These are phyloP conservation scores for Xenopus borealis DNA, from an alignment of 2,113 vertebrate genomes.

Conservation along the genomic window DNA sequence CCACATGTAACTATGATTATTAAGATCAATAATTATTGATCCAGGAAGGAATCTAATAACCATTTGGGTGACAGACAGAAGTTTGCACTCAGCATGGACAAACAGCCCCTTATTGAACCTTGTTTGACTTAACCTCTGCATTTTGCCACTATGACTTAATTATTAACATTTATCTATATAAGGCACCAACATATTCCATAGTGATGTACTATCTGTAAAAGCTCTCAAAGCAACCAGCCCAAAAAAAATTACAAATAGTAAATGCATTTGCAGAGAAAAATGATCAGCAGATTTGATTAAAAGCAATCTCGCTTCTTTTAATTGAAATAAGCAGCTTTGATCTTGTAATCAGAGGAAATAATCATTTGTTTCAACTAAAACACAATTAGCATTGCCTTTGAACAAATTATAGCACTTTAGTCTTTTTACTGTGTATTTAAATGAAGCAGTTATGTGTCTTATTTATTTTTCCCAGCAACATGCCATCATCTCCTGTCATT, in stretches of 20 bases:
- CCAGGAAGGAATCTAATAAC: no score
- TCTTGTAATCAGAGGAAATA: slow-evolving; percentile 38
- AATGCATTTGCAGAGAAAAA: slow-evolving; percentile 22
- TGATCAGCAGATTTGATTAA: slow-evolving; percentile 42
- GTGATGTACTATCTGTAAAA: no score
- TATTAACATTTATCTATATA: no score
- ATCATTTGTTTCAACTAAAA: slow-evolving; percentile 32
- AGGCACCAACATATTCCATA: no score
- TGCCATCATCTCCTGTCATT: background rate
- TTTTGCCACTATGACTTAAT: no score
- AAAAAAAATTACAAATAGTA: slow-evolving; percentile 28
- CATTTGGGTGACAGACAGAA: no score
- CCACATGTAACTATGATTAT: no score
- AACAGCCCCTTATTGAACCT: no score
- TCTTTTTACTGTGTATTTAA: slow-evolving; percentile 12
- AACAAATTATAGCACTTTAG: slow-evolving; percentile 27
- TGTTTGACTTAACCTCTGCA: no score
- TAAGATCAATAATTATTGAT: no score
- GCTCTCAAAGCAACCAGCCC: no score
- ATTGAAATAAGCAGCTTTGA: slow-evolving; percentile 45
- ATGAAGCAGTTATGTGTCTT: background rate
- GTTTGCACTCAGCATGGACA: no score
- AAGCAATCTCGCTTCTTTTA: slow-evolving; percentile 31
- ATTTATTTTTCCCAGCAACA: background rate
- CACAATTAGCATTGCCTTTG: slow-evolving; percentile 30